These are phyloP conservation scores for Vidua macroura DNA, from an alignment of 2,113 vertebrate genomes.

Conservation along the genomic window DNA sequence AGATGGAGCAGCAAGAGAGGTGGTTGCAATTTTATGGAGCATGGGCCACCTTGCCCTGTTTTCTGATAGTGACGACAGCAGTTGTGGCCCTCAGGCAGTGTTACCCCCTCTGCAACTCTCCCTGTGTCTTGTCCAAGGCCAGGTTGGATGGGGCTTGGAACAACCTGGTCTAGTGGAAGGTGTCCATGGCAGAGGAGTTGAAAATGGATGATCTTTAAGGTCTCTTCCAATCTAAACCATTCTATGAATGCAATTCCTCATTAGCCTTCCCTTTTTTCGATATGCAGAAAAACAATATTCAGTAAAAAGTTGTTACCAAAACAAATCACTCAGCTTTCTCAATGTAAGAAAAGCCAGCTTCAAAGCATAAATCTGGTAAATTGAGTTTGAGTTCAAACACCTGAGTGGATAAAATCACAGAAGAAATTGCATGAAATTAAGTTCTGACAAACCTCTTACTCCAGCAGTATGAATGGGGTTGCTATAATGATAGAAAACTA, in stretches of 20 bases:
- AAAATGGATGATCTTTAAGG: not conserved
- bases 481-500: slow-evolving; percentile 59
- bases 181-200: not conserved
- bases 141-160: not conserved
- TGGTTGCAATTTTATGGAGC: not conserved
- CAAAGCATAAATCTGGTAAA: not conserved
- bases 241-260: not conserved
- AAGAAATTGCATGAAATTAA: slow-evolving; percentile 21
- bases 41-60: not conserved
- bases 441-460: slow-evolving; percentile 55
- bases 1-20: not conserved
- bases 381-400: not conserved
- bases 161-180: not conserved
- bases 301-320: not conserved
- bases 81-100: not conserved
- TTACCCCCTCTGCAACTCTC: not conserved
- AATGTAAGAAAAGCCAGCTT: not conserved
- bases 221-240: not conserved
- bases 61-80: not conserved
- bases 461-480: slow-evolving; percentile 17
- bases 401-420: not conserved
- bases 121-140: not conserved
- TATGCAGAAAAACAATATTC: not conserved
- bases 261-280: not conserved
- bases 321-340: not conserved